Base-by-base conservation (phyloP, 2,888 invertebrate species). In the Melanotus villosus region DNA sequence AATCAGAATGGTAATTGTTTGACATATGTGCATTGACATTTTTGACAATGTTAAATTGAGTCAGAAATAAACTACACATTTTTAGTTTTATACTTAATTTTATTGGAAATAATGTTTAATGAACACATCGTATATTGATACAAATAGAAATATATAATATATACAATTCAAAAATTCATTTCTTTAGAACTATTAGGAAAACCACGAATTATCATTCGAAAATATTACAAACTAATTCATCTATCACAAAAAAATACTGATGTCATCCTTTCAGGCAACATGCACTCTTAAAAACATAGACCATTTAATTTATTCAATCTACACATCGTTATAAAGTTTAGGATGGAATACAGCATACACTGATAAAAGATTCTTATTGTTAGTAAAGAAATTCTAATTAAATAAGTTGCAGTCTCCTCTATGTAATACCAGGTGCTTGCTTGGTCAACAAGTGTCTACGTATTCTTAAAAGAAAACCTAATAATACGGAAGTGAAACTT, bases 211-310 rank as follows among this genome's bases (percentile, higher is more conserved):
- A 65, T 26, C 26, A 26, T 23, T 36, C 41, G 56, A 30, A 21
- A 57, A 50, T 54, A 32, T 52, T 58, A 63, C 38, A 45, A 65
- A 57, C 62, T 67, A 67, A 32, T 21, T 36, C 45, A 38, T 60
- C 68, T 68, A 68, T 68, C 68, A 68, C 68, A 68, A 68, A 68
- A 50, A 68, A 68, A 65, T 65, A 64, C 64, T 64, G 64, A 64
- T 64, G 32, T 36, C 63, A 54, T 56, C 54, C 43, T 54, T 45
- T 47, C 26, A 54, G 19, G 18, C 30, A 34, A 34, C 45, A 52
- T 19, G n/a, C 34, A 50, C 30, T 21, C 18, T 52, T 32, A 36
- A 56, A 56, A 56, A 56, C 26, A 52, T 45, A 45, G 16, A 63
- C 30, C 16, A 16, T 43, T 58, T 45, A 18, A 16, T 60, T 60